These are phyloP conservation scores for Pangasius macronema DNA, from an alignment of 2,797 vertebrate species.

Conservation along the genomic window DNA sequence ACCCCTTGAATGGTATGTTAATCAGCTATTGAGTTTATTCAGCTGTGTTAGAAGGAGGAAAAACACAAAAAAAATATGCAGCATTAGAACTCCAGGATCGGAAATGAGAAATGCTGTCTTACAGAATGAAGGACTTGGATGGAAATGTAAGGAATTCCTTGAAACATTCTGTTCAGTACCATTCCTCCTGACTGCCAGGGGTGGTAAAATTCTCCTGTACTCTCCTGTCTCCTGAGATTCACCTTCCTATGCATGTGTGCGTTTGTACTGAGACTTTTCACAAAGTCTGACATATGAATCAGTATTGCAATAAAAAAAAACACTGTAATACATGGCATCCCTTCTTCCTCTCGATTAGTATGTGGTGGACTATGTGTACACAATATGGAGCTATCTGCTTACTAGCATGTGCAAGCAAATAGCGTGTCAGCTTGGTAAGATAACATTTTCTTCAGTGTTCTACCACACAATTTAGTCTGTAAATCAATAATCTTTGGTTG, in stretches of 20 bases:
- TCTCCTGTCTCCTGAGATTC: no score
- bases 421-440: neutral
- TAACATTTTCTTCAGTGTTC: neutral
- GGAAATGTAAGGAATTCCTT: neutral
- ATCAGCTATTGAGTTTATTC: neutral
- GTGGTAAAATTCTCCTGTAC: neutral
- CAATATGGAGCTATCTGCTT: neutral
- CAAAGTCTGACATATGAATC: neutral
- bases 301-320: neutral
- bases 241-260: neutral
- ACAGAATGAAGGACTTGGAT: neutral
- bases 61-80: neutral
- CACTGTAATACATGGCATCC: neutral
- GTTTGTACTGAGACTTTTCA: neutral
- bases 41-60: neutral
- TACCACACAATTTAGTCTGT: neutral
- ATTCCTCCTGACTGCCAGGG: no score
- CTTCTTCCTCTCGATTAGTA: neutral
- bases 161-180: neutral
- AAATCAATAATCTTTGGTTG: neutral
- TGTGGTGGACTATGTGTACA: neutral
- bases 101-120: neutral
- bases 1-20: neutral
- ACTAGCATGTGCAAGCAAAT: slow-evolving; percentile 11
- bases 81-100: neutral